phyloP scores from a whole-genome alignment of 2,797 vertebrate genomes.

The Argyrosomus regius region DNA sequence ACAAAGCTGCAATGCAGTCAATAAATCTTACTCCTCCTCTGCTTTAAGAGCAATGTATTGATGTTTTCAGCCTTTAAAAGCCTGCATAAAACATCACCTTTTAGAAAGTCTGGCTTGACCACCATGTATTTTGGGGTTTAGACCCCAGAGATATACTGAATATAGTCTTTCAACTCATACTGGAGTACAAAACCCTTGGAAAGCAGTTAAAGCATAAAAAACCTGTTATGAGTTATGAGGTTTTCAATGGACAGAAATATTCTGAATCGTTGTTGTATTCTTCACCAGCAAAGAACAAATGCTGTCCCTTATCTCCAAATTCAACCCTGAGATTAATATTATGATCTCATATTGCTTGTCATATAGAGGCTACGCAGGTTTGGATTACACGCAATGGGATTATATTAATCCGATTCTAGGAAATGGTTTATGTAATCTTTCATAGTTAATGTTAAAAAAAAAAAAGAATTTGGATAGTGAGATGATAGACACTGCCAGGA shows the following conservation, averaged over 20 bases:
- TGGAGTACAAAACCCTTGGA: background rate
- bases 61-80: slow-evolving; percentile 10
- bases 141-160: background rate
- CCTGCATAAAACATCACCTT: slow-evolving; percentile 24
- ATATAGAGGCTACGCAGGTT: slow-evolving; percentile 31
- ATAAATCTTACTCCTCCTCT: background rate
- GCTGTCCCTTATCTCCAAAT: slow-evolving; percentile 43
- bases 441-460: slow-evolving; percentile 22
- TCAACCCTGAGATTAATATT: slow-evolving; percentile 49
- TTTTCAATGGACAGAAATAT: slow-evolving; percentile 4
- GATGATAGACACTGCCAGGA: slow-evolving; percentile 15
- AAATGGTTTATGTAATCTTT: slow-evolving; percentile 50
- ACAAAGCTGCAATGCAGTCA: slow-evolving; percentile 2
- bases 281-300: slow-evolving; percentile 26
- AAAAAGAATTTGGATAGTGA: slow-evolving; percentile 1
- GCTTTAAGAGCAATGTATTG: background rate
- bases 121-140: background rate
- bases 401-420: slow-evolving; percentile 62
- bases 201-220: slow-evolving; percentile 1
- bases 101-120: background rate
- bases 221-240: background rate
- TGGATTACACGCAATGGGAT: slow-evolving; percentile 63
- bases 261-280: slow-evolving; percentile 12
- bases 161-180: background rate
- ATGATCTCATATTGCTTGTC: slow-evolving; percentile 61